Percentiles rank a stretch among this genome's conserved stretches.
These are phyloP conservation scores for Alloplasta piceator DNA, from an alignment of 2,888 invertebrate species.

Conservation along the genomic window DNA sequence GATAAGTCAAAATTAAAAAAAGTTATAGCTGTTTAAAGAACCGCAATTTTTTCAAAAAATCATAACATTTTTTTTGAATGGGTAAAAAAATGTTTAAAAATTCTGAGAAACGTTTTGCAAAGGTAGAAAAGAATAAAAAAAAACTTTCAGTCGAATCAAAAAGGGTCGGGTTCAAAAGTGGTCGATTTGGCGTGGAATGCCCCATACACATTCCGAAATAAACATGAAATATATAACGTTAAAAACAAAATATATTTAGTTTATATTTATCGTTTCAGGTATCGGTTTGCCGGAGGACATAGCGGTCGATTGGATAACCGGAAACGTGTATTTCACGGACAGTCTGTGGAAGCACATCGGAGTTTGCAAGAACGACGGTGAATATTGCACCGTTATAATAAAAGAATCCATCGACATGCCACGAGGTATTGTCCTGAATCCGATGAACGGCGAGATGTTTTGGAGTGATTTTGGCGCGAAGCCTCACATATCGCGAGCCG, in stretches of 20 bases:
- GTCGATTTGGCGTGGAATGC: no score
- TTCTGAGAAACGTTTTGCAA: no score
- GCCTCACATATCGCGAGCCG: constrained; percentile 90
- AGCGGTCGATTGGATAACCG: constrained; percentile 91
- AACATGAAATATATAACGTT: no score
- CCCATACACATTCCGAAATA: no score
- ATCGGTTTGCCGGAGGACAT: constrained; percentile 90
- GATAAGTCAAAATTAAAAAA: no score
- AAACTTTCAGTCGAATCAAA: no score
- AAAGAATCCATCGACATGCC: constrained; percentile 87
- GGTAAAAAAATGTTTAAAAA: no score
- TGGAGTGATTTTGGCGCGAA: constrained; percentile 95
- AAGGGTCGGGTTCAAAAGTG: no score
- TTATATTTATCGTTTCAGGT: constrained; percentile 14
- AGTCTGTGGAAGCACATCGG: constrained; percentile 88
- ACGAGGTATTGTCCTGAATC: constrained; percentile 88
- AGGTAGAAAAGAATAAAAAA: no score
- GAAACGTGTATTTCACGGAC: constrained; percentile 93
- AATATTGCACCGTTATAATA: constrained; percentile 87
- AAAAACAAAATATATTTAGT: constrained; percentile 8
- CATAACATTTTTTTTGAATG: no score
- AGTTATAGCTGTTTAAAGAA: no score
- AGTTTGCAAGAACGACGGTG: constrained; percentile 89
- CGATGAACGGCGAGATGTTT: constrained; percentile 91
- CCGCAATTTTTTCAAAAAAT: no score